Base-by-base conservation (phyloP, 2,113 vertebrate genomes). In the Periophthalmus modestus region DNA sequence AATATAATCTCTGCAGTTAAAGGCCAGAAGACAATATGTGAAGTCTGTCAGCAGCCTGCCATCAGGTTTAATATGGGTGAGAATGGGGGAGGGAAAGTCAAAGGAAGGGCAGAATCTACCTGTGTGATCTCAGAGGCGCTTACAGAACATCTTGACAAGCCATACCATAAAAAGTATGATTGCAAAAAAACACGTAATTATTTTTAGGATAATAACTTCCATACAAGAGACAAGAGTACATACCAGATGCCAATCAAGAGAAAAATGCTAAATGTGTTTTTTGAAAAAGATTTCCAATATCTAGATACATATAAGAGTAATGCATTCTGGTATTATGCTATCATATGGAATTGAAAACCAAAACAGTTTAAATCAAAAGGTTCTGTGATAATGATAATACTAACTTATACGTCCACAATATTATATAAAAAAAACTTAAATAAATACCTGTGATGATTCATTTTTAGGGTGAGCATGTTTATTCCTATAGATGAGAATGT, bases 11-110 rank as follows among this genome's bases (percentile, higher is more conserved):
- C 62, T 82, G 70, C 82, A 82, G 84, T 87, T 74, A 84, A 88
- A 89, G 80, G 85, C 87, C 70, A 75, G 83, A 84, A 84, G 77
- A 88, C 83, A 86, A 81, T 89, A 86, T 86, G 79, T 80, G 70
- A 82, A 74, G 79, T 86, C 85, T 91, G 79, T 87, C 86, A 88
- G 85, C 73, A 74, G 84, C 71, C 78, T 61, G 79, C 82, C 72
- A 79, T 84, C 76, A 81, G 77, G 57, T 86, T 91, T 75, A 86
- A 79, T 84, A 85, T 54, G 54, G 47, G 48, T 74, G 72, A 77
- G 82, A 69, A 66, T 67, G 75, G 71, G 61, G 68, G 67, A 54
- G 63, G 79, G 66, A 72, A 73, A 79, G 79, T 84, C 75, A 81
- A 74, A 48, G 67, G 73, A 66, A 69, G 74, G 82, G 13, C 23